Evolutionary conservation across 1,140 invertebrate genomes (phyloP).

Genomic region (Drosophila pandora): DNA sequence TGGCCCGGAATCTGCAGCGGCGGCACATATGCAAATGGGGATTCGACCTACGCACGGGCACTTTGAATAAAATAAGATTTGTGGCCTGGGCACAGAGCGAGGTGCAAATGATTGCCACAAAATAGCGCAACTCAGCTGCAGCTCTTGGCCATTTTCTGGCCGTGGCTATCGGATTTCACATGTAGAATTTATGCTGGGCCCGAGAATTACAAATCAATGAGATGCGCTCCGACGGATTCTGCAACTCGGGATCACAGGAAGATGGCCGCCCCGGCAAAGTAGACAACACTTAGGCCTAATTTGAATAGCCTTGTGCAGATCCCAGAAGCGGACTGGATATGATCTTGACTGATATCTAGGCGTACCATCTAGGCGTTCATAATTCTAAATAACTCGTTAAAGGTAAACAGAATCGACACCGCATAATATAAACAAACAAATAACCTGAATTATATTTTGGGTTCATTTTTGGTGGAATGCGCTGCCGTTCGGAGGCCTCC

Average conservation of each 20-base stretch:
- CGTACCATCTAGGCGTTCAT: conserved; percentile 27
- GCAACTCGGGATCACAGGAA: conserved; percentile 33
- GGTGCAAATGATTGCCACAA: conserved; percentile 72
- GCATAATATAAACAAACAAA: conserved; percentile 12
- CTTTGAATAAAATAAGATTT: conserved; percentile 76
- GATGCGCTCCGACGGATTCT: conserved; percentile 39
- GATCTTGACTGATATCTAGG: not conserved
- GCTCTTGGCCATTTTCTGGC: conserved; percentile 28
- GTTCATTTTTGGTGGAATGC: conserved; percentile 55
- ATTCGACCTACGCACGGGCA: conserved; percentile 69
- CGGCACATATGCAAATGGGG: conserved; percentile 69
- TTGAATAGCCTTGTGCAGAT: conserved; percentile 29
- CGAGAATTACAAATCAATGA: conserved; percentile 81
- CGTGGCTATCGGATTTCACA: conserved; percentile 76
- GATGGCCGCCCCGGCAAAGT: conserved; percentile 46
- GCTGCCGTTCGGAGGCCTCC: conserved; percentile 29
- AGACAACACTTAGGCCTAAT: conserved; percentile 55
- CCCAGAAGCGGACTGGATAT: not conserved
- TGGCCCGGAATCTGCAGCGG: conserved; percentile 31
- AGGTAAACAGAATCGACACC: conserved; percentile 25
- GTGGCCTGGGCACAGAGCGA: conserved; percentile 60
- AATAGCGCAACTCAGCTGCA: conserved; percentile 31
- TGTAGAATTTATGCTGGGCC: conserved; percentile 74
- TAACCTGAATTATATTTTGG: conserved; percentile 34
- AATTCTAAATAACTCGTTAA: conserved; percentile 68